Evolutionary conservation across 2,888 invertebrate genomes (phyloP), one percentile per base, ranked within the genome.

Genomic region (Ferdinandea cuprea): DNA sequence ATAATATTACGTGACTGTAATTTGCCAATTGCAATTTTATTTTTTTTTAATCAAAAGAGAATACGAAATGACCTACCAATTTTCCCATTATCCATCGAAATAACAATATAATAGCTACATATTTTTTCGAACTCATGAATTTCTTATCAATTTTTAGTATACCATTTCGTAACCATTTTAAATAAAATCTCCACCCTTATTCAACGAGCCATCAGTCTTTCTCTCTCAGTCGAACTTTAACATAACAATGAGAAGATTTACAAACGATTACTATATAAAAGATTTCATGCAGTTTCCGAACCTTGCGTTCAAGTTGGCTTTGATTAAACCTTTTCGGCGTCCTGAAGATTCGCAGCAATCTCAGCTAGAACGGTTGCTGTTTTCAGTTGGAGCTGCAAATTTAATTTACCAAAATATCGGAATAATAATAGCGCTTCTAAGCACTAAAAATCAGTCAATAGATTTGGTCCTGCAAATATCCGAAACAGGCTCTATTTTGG

Each of bases 271-370:
- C 50, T n/a, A 30, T 11, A 46, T 89, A 2, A 15, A 85, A 30
- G 83, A 87, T 2, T 90, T 89, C 56, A 85, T 90, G 87, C 58
- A 86, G 35, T 90, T 87, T 80, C 87, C 88, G 4, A 85, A 88
- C 40, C 9, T 88, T 8, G 87, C 83, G 9, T 87, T 87, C 11
- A 85, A 79, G 3, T 50, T 88, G 63, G 84, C 85, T 1, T 61
- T 85, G 52, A 80, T 87, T 30, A 86, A 84, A 4, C 74, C 77
- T 0, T 89, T 86, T 52, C 79, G 54, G 0, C 44, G 52, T 0
- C 28, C 42, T 0, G 35, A 54, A 7, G 78, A 63, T 1, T 19
- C 19, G 5, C 58, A 32, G 8, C 71, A 42, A 6, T 46, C 52
- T 19, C 40, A 30, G 1, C 19, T 25, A 0, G 61, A 46, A 1